A percentile compares a stretch with the other conserved stretches of the same genome.
These are phyloP conservation scores for Volucella inflata DNA, from an alignment of 2,888 invertebrate genomes.

Conservation along the genomic window DNA sequence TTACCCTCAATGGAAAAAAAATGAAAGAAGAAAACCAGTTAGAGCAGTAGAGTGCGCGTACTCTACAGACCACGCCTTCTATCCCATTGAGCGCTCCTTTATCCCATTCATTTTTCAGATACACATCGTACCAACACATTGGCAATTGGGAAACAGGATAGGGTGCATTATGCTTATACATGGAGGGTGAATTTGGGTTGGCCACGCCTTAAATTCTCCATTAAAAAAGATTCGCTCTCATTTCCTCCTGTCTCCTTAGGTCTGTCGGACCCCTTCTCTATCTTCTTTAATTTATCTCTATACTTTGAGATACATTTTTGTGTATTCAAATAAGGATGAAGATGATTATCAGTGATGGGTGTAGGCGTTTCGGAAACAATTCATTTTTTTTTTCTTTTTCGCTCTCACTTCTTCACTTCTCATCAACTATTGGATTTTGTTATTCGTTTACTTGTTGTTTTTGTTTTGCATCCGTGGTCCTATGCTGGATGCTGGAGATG, in stretches of 20 bases:
- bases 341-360: constrained; percentile 72
- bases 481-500: not conserved
- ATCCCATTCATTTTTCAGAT: constrained; percentile 53
- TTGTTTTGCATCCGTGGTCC: constrained; percentile 54
- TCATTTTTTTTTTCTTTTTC: constrained; percentile 30
- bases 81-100: constrained; percentile 55
- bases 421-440: constrained; percentile 60
- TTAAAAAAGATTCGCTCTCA: constrained; percentile 63
- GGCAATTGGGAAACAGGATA: constrained; percentile 26
- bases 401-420: constrained; percentile 44
- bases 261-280: not conserved
- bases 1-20: constrained; percentile 62
- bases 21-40: constrained; percentile 49
- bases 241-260: constrained; percentile 31
- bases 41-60: constrained; percentile 54
- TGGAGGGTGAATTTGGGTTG: constrained; percentile 61
- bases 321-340: constrained; percentile 73
- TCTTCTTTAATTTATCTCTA: constrained; percentile 48
- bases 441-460: no score
- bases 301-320: constrained; percentile 59
- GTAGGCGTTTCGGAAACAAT: constrained; percentile 74
- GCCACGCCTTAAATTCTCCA: constrained; percentile 67
- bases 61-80: constrained; percentile 75
- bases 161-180: constrained; percentile 47
- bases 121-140: constrained; percentile 50